Evolutionary conservation across 2,888 invertebrate species (phyloP).

Genomic region (Pristionchus fissidentatus): DNA sequence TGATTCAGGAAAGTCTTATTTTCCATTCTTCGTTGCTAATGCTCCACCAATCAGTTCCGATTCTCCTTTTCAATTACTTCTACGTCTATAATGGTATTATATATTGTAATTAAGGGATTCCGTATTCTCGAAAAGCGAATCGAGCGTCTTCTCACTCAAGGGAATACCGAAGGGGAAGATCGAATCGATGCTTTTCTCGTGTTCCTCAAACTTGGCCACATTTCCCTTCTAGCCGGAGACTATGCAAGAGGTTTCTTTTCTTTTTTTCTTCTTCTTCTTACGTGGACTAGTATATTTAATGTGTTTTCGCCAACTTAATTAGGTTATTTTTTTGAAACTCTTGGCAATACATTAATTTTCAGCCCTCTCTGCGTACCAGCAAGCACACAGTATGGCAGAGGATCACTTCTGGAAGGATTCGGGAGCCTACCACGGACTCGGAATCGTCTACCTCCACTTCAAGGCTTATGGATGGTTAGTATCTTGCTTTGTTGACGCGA

Average conservation of each 20-base stretch:
- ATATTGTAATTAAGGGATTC: conserved; percentile 32
- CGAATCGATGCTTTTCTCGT: conserved; percentile 77
- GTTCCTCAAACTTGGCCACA: conserved; percentile 94
- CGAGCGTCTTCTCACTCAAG: conserved; percentile 47
- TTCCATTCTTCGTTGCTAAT: too few relatives aligned
- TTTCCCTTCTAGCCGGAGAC: conserved; percentile 92
- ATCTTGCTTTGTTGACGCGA: neutral
- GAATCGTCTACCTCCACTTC: conserved; percentile 95
- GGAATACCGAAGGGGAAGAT: conserved; percentile 44
- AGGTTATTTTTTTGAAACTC: too few relatives aligned
- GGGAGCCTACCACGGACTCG: conserved; percentile 92
- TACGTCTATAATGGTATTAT: neutral
- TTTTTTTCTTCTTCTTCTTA: too few relatives aligned
- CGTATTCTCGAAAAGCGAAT: conserved; percentile 37
- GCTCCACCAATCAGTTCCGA: too few relatives aligned
- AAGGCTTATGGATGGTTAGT: conserved; percentile 92
- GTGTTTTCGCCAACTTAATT: too few relatives aligned
- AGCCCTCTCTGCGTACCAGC: conserved; percentile 98
- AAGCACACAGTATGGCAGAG: conserved; percentile 83
- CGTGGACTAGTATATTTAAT: too few relatives aligned
- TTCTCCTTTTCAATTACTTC: neutral
- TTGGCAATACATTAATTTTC: conserved; percentile 76
- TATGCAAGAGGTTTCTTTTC: conserved; percentile 87
- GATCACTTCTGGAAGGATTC: conserved; percentile 89
- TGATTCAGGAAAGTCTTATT: too few relatives aligned